Conservation (phyloP, 2,113 vertebrate genomes). For the Drymodes brunneopygia region DNA sequence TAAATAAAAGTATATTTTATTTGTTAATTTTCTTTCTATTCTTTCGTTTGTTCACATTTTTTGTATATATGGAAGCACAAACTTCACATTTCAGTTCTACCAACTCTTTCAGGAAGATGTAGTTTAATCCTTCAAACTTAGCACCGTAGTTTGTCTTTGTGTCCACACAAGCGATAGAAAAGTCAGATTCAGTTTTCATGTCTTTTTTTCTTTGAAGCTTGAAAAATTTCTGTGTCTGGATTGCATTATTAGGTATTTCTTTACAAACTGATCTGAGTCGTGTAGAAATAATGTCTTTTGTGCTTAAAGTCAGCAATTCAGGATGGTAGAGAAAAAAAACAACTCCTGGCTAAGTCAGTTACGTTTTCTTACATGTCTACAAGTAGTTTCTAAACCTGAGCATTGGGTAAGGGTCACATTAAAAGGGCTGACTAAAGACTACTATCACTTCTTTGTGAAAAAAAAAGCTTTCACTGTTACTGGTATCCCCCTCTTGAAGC, state of each 20-base stretch:
- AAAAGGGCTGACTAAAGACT: background rate
- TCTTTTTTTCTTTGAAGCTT: background rate
- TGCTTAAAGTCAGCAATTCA: background rate
- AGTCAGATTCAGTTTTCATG: background rate
- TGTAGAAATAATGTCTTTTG: background rate
- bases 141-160: background rate
- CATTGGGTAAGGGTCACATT: background rate
- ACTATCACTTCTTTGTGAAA: background rate
- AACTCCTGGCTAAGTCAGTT: background rate
- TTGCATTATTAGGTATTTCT: background rate
- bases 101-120: background rate
- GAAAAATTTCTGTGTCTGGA: background rate
- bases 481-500: background rate
- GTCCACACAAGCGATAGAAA: background rate
- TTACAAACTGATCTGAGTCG: background rate
- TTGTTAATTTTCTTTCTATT: background rate
- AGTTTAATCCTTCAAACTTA: background rate
- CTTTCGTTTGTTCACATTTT: background rate
- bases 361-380: background rate
- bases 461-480: background rate
- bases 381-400: background rate
- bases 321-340: background rate
- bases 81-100: background rate
- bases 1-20: background rate
- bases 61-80: rapidly evolving